Conservation (phyloP, 2,888 invertebrate species). For the Paralinhomoeus sp. region DNA sequence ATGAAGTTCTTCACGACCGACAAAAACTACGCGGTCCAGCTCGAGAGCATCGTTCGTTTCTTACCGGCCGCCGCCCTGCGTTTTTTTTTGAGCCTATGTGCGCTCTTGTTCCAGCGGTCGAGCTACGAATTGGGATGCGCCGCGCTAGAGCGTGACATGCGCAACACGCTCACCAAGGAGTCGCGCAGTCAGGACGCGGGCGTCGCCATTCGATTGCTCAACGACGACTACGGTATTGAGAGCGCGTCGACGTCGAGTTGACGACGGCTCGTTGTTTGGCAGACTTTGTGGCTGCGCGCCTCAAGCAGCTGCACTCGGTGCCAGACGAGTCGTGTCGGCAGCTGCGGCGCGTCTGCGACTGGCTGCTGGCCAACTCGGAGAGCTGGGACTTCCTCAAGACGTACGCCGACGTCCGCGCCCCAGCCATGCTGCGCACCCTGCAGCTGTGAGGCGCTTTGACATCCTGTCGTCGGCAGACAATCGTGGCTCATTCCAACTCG, state of each 20-base stretch:
- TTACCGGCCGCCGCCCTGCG: background rate
- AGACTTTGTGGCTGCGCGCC: background rate
- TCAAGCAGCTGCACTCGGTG: background rate
- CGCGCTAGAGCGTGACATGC: constrained; percentile 63
- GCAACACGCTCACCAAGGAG: constrained; percentile 59
- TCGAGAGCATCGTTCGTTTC: constrained; percentile 64
- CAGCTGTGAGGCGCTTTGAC: too few relatives aligned
- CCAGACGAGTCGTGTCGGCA: background rate
- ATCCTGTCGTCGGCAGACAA: too few relatives aligned
- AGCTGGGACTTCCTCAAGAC: background rate
- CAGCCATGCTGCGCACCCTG: background rate
- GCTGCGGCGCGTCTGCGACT: constrained; percentile 1
- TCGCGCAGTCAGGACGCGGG: too few relatives aligned
- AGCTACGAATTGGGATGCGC: constrained; percentile 58
- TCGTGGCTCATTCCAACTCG: too few relatives aligned
- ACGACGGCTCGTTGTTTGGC: too few relatives aligned
- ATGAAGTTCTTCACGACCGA: constrained; percentile 72
- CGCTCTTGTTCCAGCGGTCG: constrained; percentile 35
- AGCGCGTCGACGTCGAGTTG: too few relatives aligned
- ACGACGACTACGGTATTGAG: too few relatives aligned
- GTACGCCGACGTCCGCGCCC: constrained; percentile 1
- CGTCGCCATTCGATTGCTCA: too few relatives aligned
- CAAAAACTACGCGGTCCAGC: constrained; percentile 53
- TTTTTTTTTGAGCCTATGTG: background rate
- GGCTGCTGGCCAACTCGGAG: constrained; percentile 2